A percentile compares a stretch with the other conserved stretches of the same genome.
Conservation (phyloP, 2,113 vertebrate genomes). For the Rhinopomastus cyanomelas region DNA sequence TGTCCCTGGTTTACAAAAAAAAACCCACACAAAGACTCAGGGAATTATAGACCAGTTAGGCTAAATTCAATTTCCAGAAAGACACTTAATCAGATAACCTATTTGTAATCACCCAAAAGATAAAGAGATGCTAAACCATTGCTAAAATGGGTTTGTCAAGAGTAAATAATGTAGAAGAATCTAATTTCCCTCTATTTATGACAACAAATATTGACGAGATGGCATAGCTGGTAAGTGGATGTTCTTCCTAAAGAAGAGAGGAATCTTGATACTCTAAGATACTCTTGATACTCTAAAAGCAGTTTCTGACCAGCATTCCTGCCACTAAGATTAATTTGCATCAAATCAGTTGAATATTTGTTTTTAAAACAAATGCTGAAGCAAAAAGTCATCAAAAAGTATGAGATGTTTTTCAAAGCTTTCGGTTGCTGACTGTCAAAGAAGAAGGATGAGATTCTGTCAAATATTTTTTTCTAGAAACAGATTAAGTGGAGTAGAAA, state of each 20-base stretch:
- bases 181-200: neutral
- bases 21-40: neutral
- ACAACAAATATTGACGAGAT: neutral
- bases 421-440: neutral
- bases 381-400: neutral
- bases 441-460: slow-evolving; percentile 16
- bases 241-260: neutral
- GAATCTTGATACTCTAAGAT: neutral
- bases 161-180: neutral
- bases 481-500: neutral
- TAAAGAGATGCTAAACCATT: neutral
- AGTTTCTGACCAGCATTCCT: neutral
- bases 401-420: neutral
- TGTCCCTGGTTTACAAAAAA: neutral
- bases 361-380: neutral
- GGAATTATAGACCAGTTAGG: neutral
- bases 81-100: neutral
- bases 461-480: neutral
- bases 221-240: neutral
- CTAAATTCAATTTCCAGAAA: slow-evolving; percentile 30
- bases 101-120: neutral
- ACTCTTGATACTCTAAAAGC: neutral
- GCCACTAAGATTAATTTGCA: neutral
- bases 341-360: neutral
- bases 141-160: neutral